Base-by-base conservation (phyloP, 2,797 vertebrate species). In the Acanthurus leucopareius region DNA sequence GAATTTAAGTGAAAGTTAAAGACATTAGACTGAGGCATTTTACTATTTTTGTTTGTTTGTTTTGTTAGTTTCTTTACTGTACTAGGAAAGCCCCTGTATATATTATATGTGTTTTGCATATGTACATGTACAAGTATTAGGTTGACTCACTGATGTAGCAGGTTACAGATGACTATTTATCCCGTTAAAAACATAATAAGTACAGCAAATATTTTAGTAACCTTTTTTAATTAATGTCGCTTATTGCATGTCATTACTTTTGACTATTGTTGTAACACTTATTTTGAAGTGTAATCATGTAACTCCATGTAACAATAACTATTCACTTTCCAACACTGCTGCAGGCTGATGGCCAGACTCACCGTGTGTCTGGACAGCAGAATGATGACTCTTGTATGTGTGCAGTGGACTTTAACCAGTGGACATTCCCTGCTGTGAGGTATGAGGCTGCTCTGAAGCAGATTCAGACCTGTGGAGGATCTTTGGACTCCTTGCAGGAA, bases 381-480 rank as follows among this genome's bases (percentile, higher is more conserved):
- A 68, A 56, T 38, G 3, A 80, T 0, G 73, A 10, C 8, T 51
- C 67, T 0, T 93, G 93, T 48, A n/a, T 54, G 10, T 94, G 93
- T 25, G 20, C 51, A 11, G 77, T 93, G 7, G 75, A 92, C 69
- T 45, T 78, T 54, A 77, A 14, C 35, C 7, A 32, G 56, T 93
- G 93, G 92, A 0, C 58, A 0, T 93, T 94, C 54, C 93, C 93
- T 1, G 69, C 42, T 1, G 47, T 17, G 38, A 73, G 60, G 61
- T 95, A 84, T 1, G 83, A 89, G 22, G 45, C 17, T 0, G 63
- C 84, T 45, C 65, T 80, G 79, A 51, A 77, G 54, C 54, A 89
- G 47, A 51, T 91, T 7, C 7, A 89, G 54, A 63, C 74, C 62
- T 92, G 93, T 44, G 69, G 79, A 7, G 73, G 0, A 5, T 76